Base-by-base conservation (phyloP, 1,140 invertebrate species). In the Drosophila carrolli region DNA sequence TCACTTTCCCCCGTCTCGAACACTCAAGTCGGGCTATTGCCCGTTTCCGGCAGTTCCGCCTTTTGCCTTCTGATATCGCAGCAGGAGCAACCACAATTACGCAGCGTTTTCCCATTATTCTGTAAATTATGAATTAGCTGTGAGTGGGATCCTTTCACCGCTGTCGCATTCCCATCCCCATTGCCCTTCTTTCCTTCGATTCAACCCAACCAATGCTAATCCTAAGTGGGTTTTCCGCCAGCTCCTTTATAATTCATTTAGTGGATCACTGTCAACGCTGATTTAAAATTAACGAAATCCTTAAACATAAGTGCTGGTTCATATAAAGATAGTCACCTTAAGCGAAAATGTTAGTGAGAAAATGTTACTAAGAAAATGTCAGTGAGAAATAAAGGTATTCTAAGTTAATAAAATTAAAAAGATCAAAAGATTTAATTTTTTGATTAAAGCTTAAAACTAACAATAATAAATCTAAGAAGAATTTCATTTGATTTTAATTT, bases 111-210 rank as follows among this genome's bases (percentile, higher is more conserved):
- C 38, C 41, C 57, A 62, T 80, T 80, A 68, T 48, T 43, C 51
- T 14, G 38, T 65, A 68, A 77, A 74, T 86, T 83, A 79, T 84
- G 54, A 85, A 84, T 85, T 76, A 85, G 63, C 46, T 41, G 19
- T 46, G 32, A 48, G 47, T 57, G 48, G 40, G 29, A 66, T 54
- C 72, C 78, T 41, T 59, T 47, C 50, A 6, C 32, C 50, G 43
- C 37, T 50, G 35, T 41, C 58, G 47, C n/a, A 59, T 53, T 51
- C 14, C 32, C 48, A 63, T 38, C 14, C 13, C 9, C 2, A 9
- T 5, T 2, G 32, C 14, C 16, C 27, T 68, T 51, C 29, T 44
- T 44, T 51, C 16, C n/a, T 35, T 68, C 61, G 5, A 66, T 68
- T 66, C 65, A 51, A 43, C 46, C 65, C 61, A 44, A 23, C 56